phyloP scores from a whole-genome alignment of 1,140 invertebrate species.

The Drosophila funebris region DNA sequence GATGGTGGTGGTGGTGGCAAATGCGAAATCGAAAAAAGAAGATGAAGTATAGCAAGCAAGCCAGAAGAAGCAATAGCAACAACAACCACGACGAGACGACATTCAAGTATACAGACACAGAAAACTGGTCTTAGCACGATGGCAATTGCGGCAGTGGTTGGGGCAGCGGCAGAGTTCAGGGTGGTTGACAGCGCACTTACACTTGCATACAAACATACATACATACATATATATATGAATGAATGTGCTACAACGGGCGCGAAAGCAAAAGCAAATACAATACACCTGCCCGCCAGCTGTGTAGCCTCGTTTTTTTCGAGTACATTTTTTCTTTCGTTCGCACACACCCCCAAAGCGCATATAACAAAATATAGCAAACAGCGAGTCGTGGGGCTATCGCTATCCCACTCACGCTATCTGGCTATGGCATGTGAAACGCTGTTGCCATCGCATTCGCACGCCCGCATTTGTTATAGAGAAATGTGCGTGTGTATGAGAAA shows the following conservation, averaged over 20 bases:
- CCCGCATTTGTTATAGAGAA: slow-evolving; percentile 70
- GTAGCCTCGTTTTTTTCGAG: slow-evolving; percentile 60
- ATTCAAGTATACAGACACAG: slow-evolving; percentile 73
- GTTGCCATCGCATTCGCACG: slow-evolving; percentile 62
- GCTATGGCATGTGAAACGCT: slow-evolving; percentile 3
- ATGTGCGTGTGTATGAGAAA: slow-evolving; percentile 50
- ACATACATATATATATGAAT: background rate
- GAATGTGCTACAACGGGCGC: slow-evolving; percentile 31
- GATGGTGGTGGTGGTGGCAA: slow-evolving; percentile 59
- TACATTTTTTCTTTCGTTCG: slow-evolving; percentile 72
- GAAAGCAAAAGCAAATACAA: slow-evolving; percentile 62
- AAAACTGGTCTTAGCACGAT: slow-evolving; percentile 61
- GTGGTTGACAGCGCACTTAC: slow-evolving; percentile 56
- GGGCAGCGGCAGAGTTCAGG: slow-evolving; percentile 35
- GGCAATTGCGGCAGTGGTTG: slow-evolving; percentile 12
- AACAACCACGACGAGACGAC: slow-evolving; percentile 52
- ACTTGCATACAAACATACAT: background rate
- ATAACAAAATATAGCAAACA: slow-evolving; percentile 32
- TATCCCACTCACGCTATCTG: slow-evolving; percentile 38
- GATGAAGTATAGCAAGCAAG: slow-evolving; percentile 74
- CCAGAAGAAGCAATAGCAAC: slow-evolving; percentile 29
- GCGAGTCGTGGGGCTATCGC: slow-evolving; percentile 13
- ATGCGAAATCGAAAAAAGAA: slow-evolving; percentile 69
- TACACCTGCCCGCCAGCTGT: slow-evolving; percentile 76
- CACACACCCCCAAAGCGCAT: slow-evolving; percentile 62